These are phyloP conservation scores for Onychomys arenicola DNA, from an alignment of 2,797 vertebrate genomes.

Conservation along the genomic window DNA sequence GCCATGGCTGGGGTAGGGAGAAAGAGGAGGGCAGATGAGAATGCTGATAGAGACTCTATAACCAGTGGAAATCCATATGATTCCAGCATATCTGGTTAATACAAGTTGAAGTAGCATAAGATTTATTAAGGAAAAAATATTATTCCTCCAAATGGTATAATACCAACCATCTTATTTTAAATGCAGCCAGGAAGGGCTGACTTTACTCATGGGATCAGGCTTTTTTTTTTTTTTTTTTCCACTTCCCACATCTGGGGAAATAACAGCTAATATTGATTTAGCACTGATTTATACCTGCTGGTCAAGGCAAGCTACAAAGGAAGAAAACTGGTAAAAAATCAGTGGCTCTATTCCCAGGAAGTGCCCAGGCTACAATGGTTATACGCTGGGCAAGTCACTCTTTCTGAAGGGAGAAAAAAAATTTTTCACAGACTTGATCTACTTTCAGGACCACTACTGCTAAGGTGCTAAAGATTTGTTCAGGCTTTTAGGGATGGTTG, in stretches of 20 bases:
- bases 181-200: conserved; percentile 64
- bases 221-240: conserved; percentile 42
- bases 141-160: neutral
- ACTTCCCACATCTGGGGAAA: conserved; percentile 77
- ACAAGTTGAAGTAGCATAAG: conserved; percentile 50
- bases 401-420: conserved; percentile 43
- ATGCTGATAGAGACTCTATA: neutral
- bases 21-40: neutral
- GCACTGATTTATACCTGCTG: conserved; percentile 78
- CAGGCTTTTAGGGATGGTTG: conserved; percentile 58
- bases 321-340: conserved; percentile 68
- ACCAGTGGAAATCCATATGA: conserved; percentile 33
- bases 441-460: neutral
- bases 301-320: conserved; percentile 43
- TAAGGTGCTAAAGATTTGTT: conserved; percentile 37
- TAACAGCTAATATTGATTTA: conserved; percentile 80
- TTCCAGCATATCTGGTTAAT: conserved; percentile 42
- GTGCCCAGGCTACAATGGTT: neutral
- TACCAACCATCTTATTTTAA: conserved; percentile 66
- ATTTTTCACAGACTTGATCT: conserved; percentile 31
- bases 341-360: conserved; percentile 57
- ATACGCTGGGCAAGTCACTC: conserved; percentile 39
- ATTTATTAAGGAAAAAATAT: conserved; percentile 37
- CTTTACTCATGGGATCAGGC: conserved; percentile 66
- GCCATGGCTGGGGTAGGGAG: neutral